A percentile compares a stretch with the other conserved stretches of the same genome.
Evolutionary conservation across 1,140 invertebrate genomes (phyloP).

Genomic region (Apolygus lucorum): DNA sequence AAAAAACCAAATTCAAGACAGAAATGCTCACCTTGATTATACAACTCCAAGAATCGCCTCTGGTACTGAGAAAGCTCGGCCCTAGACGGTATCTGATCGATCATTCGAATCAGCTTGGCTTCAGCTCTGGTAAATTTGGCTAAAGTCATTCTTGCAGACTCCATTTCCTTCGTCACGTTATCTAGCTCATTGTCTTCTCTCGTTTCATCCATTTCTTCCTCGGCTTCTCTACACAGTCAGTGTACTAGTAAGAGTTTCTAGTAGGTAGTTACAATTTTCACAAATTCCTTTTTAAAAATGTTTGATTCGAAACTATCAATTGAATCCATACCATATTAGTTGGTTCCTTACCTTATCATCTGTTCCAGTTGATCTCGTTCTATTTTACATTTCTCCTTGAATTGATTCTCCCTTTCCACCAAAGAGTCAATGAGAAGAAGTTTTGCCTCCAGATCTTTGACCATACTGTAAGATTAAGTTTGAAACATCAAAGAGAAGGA

Average conservation of each 20-base stretch:
- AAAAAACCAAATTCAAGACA: too few relatives aligned
- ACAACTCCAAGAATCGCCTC: slow-evolving; percentile 87
- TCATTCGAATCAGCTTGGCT: slow-evolving; percentile 60
- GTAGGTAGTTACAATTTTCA: too few relatives aligned
- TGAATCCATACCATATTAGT: too few relatives aligned
- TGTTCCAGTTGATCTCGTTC: slow-evolving; percentile 51
- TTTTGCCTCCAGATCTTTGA: slow-evolving; percentile 55
- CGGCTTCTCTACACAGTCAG: slow-evolving; percentile 42
- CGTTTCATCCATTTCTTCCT: slow-evolving; percentile 36
- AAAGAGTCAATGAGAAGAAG: slow-evolving; percentile 62
- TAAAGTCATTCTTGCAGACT: slow-evolving; percentile 50
- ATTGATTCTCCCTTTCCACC: slow-evolving; percentile 62
- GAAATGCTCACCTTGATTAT: slow-evolving; percentile 84
- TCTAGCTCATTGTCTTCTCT: slow-evolving; percentile 44
- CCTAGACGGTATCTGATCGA: slow-evolving; percentile 85
- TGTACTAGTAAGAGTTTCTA: slow-evolving; percentile 3
- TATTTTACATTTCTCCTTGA: slow-evolving; percentile 63
- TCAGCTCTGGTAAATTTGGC: slow-evolving; percentile 78
- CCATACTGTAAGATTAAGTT: slow-evolving; percentile 46
- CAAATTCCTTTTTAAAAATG: too few relatives aligned
- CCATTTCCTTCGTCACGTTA: slow-evolving; percentile 49
- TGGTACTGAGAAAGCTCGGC: slow-evolving; percentile 93
- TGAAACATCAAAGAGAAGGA: too few relatives aligned
- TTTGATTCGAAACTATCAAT: too few relatives aligned
- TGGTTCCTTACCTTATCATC: slow-evolving; percentile 46